These are phyloP conservation scores for Polyommatus icarus DNA, from an alignment of 2,888 invertebrate genomes.

Conservation along the genomic window DNA sequence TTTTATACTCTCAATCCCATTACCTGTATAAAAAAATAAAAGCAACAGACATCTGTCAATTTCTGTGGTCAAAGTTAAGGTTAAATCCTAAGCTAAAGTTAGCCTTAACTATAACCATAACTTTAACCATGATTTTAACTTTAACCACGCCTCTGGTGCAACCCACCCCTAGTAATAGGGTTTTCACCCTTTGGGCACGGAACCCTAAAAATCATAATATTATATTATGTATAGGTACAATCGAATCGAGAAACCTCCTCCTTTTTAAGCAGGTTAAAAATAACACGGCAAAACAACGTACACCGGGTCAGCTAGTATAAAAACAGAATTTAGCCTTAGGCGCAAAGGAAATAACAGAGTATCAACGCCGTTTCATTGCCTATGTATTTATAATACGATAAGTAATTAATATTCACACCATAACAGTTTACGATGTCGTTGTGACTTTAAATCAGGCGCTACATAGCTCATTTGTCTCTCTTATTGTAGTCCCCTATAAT, in stretches of 20 bases:
- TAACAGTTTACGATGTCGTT: background rate
- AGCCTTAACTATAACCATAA: too few relatives aligned
- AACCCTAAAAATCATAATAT: too few relatives aligned
- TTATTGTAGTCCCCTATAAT: background rate
- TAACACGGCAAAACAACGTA: background rate
- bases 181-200: too few relatives aligned
- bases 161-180: too few relatives aligned
- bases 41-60: too few relatives aligned
- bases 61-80: too few relatives aligned
- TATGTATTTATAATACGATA: background rate
- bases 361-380: background rate
- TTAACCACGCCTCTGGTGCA: too few relatives aligned
- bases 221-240: background rate
- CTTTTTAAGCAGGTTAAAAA: background rate
- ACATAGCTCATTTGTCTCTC: conserved; percentile 11
- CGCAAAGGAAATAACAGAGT: background rate
- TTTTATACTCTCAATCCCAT: too few relatives aligned
- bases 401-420: background rate
- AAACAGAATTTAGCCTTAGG: background rate
- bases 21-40: too few relatives aligned
- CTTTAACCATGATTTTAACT: too few relatives aligned
- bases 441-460: conserved; percentile 4
- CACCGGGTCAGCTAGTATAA: background rate
- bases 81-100: too few relatives aligned
- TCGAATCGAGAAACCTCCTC: background rate